phyloP scores from a whole-genome alignment of 1,140 invertebrate genomes.

The Mamestra configurata region DNA sequence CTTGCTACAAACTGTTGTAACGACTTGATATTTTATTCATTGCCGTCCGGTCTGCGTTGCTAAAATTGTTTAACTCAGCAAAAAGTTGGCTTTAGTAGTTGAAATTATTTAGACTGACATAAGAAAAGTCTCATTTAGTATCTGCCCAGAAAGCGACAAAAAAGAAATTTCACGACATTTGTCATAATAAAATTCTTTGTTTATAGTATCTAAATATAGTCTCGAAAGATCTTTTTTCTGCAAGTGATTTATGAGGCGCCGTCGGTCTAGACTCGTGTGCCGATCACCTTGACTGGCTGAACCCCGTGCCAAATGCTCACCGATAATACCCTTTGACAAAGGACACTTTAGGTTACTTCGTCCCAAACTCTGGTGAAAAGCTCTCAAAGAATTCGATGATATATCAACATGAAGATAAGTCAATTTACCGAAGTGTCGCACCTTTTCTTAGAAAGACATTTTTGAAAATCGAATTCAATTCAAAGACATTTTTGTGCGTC shows the following conservation, averaged over 20 bases:
- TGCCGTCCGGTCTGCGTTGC: neutral
- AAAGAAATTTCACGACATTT: neutral
- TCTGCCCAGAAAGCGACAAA: neutral
- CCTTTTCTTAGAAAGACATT: neutral
- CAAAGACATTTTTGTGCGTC: neutral
- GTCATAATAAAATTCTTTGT: neutral
- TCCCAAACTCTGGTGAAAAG: slow-evolving; percentile 2
- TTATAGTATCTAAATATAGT: slow-evolving; percentile 16
- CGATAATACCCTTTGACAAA: slow-evolving; percentile 33
- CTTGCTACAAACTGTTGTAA: neutral
- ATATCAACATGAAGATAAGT: slow-evolving; percentile 14
- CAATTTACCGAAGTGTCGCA: neutral
- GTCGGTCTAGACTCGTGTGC: slow-evolving; percentile 33
- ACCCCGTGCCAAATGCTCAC: slow-evolving; percentile 15
- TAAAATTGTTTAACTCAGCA: neutral
- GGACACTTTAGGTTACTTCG: slow-evolving; percentile 27
- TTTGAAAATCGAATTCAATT: neutral
- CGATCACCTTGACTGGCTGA: slow-evolving; percentile 37
- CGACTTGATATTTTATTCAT: slow-evolving; percentile 1
- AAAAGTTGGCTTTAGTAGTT: neutral
- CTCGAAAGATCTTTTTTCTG: neutral
- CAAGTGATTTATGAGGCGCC: slow-evolving; percentile 41
- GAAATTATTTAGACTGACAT: too few species aligned
- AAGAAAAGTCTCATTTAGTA: neutral
- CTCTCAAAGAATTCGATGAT: slow-evolving; percentile 30